Conservation (phyloP, 2,113 vertebrate species). For the Odontophorus gujanensis region DNA sequence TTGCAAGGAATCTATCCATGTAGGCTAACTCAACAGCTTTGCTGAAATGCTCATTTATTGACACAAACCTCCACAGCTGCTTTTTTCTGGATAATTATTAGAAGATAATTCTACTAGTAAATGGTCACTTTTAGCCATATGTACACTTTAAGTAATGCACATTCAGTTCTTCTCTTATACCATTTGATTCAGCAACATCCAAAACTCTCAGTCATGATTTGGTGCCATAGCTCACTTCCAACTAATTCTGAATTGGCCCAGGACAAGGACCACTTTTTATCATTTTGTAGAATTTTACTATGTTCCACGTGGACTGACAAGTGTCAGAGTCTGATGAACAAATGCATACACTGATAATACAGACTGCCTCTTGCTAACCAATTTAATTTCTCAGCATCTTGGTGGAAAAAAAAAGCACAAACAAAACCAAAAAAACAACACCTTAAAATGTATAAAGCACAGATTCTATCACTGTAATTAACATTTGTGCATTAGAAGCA, state of each 20-base stretch:
- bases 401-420: not conserved
- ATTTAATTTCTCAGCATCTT: not conserved
- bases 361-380: not conserved
- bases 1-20: not conserved
- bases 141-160: not conserved
- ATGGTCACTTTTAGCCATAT: not conserved
- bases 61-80: not conserved
- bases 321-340: not conserved
- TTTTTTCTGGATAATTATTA: not conserved
- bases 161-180: not conserved
- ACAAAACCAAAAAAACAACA: not conserved
- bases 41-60: not conserved
- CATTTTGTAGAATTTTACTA: not conserved
- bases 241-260: not conserved
- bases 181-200: not conserved
- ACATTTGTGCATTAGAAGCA: conserved; percentile 18
- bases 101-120: not conserved
- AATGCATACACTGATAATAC: not conserved
- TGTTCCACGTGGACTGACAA: not conserved
- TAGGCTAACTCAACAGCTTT: not conserved
- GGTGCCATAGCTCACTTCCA: not conserved
- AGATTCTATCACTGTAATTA: conserved; percentile 30
- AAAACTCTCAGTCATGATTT: not conserved
- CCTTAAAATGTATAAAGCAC: not conserved
- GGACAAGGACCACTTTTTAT: not conserved